Evolutionary conservation across 2,888 invertebrate species (phyloP).

Genomic region (Heliconius aoede): DNA sequence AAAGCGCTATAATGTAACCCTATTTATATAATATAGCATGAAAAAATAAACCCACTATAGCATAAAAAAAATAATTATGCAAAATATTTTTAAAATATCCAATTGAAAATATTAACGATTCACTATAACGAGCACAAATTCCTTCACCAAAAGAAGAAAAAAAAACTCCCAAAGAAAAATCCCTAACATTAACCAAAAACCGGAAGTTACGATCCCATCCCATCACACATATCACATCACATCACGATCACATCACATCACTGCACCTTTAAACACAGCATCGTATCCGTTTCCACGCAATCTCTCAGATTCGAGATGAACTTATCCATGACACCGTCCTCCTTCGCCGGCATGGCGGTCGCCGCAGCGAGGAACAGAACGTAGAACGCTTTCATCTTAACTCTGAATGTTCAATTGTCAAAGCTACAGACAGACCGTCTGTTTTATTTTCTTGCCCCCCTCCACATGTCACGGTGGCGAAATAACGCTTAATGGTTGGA

Average conservation of each 20-base stretch:
- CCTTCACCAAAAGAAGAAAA: neutral
- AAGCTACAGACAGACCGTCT: slow-evolving; percentile 64
- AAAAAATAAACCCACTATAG: too few relatives aligned
- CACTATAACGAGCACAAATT: slow-evolving; percentile 9
- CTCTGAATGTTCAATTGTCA: slow-evolving; percentile 74
- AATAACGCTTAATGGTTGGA: slow-evolving; percentile 55
- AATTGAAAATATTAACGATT: neutral
- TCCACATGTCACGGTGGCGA: slow-evolving; percentile 77
- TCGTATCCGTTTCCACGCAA: slow-evolving; percentile 87
- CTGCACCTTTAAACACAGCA: slow-evolving; percentile 89
- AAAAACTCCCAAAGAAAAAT: neutral
- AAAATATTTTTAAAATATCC: neutral
- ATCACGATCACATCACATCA: slow-evolving; percentile 14
- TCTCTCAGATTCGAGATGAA: slow-evolving; percentile 83
- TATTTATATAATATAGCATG: too few relatives aligned
- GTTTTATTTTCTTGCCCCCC: slow-evolving; percentile 78
- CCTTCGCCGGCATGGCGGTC: slow-evolving; percentile 63
- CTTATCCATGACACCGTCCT: slow-evolving; percentile 69
- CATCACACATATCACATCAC: slow-evolving; percentile 3
- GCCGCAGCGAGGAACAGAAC: slow-evolving; percentile 66
- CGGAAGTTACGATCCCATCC: slow-evolving; percentile 1
- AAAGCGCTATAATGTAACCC: neutral
- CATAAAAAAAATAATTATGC: neutral
- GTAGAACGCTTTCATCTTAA: slow-evolving; percentile 74
- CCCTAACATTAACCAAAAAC: neutral